Evolutionary conservation across 2,113 vertebrate species (phyloP).

Genomic region (Ictalurus furcatus): DNA sequence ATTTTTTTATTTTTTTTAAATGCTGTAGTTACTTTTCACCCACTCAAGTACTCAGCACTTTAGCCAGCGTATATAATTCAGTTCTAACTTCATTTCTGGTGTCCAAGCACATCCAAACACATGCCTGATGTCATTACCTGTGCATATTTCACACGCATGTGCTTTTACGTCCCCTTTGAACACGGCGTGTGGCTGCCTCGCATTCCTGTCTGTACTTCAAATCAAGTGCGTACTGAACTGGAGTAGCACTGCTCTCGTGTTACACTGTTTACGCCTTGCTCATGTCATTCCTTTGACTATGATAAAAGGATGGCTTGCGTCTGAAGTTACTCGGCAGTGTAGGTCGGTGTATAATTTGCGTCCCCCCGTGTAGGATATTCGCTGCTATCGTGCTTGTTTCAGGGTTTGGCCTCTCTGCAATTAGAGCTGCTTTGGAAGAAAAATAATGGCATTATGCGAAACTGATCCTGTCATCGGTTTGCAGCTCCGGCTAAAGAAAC

Average conservation of each 20-base stretch:
- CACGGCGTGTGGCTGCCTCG: neutral
- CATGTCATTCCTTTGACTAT: constrained; percentile 8
- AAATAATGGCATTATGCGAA: constrained; percentile 30
- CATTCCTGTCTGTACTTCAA: neutral
- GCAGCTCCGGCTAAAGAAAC: constrained; percentile 3
- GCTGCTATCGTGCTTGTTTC: constrained; percentile 7
- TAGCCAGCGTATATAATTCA: no score
- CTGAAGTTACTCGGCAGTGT: constrained; percentile 35
- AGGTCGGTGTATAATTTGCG: constrained; percentile 25
- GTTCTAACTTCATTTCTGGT: neutral
- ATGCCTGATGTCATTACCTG: neutral
- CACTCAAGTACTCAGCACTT: neutral
- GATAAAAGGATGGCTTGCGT: constrained; percentile 45
- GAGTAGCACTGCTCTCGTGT: neutral
- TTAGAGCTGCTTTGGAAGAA: constrained; percentile 20
- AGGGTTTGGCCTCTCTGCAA: constrained; percentile 21
- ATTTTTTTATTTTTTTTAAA: neutral
- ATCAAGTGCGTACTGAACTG: neutral
- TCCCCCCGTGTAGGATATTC: constrained; percentile 24
- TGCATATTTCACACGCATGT: neutral
- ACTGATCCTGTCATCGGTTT: constrained; percentile 25
- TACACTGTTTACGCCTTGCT: neutral
- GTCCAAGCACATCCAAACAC: neutral
- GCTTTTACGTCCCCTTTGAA: neutral
- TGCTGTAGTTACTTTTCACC: neutral